These are phyloP conservation scores for Podocnemis expansa DNA, from an alignment of 2,113 vertebrate species.

Conservation along the genomic window DNA sequence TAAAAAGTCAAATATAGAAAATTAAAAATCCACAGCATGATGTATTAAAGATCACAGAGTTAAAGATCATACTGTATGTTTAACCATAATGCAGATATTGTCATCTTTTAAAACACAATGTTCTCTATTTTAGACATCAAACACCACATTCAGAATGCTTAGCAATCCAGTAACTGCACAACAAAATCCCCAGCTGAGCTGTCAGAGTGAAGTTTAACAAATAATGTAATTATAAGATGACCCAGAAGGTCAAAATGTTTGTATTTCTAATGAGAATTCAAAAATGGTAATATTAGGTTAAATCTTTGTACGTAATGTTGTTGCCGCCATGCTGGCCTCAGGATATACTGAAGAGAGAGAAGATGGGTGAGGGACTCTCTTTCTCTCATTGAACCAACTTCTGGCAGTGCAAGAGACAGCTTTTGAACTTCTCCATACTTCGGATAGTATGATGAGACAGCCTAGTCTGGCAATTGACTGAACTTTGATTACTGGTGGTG, in stretches of 20 bases:
- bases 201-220: not conserved
- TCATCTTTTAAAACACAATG: not conserved
- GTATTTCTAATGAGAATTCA: not conserved
- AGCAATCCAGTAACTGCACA: constrained; percentile 3
- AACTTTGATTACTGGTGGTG: too few species aligned
- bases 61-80: not conserved
- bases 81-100: not conserved
- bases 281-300: not conserved
- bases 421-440: not conserved
- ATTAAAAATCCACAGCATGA: not conserved
- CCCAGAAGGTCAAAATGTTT: not conserved
- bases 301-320: not conserved
- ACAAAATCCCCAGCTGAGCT: not conserved
- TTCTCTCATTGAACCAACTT: not conserved
- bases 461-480: too few species aligned
- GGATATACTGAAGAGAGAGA: not conserved
- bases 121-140: not conserved
- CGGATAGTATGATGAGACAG: not conserved
- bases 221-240: not conserved
- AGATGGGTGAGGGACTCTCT: not conserved
- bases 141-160: not conserved
- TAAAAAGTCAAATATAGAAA: not conserved
- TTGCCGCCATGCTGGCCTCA: not conserved
- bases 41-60: not conserved
- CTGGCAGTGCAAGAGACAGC: too few species aligned